Evolutionary conservation across 2,888 invertebrate species (phyloP), one percentile per base, ranked within the genome.

Genomic region (Campoletis raptor): DNA sequence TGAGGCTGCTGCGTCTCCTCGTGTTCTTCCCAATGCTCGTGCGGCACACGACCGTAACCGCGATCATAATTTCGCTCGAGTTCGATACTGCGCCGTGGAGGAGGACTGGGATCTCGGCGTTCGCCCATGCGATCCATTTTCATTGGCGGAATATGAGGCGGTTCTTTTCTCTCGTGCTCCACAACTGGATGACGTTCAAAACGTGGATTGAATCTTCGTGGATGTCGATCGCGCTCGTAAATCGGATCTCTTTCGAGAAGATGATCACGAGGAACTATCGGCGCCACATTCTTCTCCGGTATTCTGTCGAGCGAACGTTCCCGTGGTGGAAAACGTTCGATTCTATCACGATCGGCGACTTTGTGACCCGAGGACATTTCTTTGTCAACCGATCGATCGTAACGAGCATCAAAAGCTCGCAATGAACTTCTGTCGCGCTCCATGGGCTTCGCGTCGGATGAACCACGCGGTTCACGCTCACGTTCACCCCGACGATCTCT

Each of bases 241-340:
- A 87, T 81, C 18, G 90, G 77, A 8, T 93, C 93, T 15, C 92
- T 89, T 9, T 92, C 93, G n/a, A 92, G 81, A 40, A 92, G 83
- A 73, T 93, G 93, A 72, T 93, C 93, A 9, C 93, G 89, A 5
- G 91, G 81, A 0, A 86, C 85, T 12, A 89, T 78, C 24, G 88
- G 76, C 5, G 90, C 76, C 18, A 89, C 94, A 93, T 91, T 95
- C 87, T 90, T 93, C 93, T 91, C 95, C 93, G 90, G 95, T 94
- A 95, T 92, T 86, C 95, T 95, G 72, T 95, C 95, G 88, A 95
- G 95, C 88, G 95, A 94, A 89, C 96, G 94, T 83, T 96, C 96
- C 79, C 96, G 95, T 0, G 73, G 64, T 87, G 95, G 95, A 70
- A 95, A 95, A 74, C 94, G 90, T 12, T 94, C 94, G 15, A 91